Percentiles rank a stretch among this genome's conserved stretches.
These are phyloP conservation scores for Thalassarche chlororhynchos DNA, from an alignment of 2,113 vertebrate genomes.

Conservation along the genomic window DNA sequence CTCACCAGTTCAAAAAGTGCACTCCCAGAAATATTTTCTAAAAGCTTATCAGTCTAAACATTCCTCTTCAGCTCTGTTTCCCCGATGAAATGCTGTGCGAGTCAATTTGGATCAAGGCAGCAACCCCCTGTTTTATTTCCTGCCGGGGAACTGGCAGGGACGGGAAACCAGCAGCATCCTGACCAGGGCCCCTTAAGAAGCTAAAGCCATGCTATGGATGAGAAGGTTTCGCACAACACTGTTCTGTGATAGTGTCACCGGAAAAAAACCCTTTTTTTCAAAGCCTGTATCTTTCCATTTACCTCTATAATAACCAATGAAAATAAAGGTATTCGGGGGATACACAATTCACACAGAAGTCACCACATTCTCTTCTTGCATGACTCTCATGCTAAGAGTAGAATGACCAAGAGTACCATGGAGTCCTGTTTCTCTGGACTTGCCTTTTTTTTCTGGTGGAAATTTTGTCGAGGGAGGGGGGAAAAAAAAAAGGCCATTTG, in stretches of 20 bases:
- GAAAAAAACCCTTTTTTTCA: neutral
- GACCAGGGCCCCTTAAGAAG: neutral
- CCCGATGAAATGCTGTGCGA: slow-evolving; percentile 14
- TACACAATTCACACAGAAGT: neutral
- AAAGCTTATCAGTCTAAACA: slow-evolving; percentile 62
- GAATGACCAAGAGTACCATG: neutral
- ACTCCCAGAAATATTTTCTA: slow-evolving; percentile 73
- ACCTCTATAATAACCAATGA: neutral
- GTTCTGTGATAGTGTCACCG: neutral
- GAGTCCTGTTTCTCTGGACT: neutral
- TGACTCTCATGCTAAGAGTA: neutral
- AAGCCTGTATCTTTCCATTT: neutral
- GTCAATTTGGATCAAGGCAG: neutral
- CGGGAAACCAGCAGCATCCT: neutral
- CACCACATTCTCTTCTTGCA: neutral
- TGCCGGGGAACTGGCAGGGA: neutral
- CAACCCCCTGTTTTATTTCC: slow-evolving; percentile 42
- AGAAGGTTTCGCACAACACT: neutral
- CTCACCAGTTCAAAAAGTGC: slow-evolving; percentile 62
- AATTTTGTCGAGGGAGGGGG: neutral
- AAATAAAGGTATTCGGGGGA: neutral
- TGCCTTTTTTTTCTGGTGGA: neutral
- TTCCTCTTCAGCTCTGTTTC: slow-evolving; percentile 53
- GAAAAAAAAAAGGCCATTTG: neutral
- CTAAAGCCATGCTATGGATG: neutral